Conservation (phyloP, 1,140 invertebrate genomes). For the Mizuhopecten yessoensis region DNA sequence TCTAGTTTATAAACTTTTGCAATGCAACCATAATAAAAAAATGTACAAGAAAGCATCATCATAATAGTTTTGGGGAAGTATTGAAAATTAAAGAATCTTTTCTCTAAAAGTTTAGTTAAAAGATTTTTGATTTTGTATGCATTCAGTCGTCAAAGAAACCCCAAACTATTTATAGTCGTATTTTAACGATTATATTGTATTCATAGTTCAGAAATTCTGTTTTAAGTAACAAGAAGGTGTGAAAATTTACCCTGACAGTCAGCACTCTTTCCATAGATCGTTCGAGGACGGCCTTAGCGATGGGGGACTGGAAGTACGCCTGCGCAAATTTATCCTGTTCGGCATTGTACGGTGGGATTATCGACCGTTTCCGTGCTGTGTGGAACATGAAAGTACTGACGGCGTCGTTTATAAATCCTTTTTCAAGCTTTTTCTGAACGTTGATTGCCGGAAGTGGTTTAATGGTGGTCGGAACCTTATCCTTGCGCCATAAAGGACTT, state of each 20-base stretch:
- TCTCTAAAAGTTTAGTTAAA: no score
- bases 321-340: constrained; percentile 72
- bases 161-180: no score
- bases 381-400: constrained; percentile 63
- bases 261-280: constrained; percentile 46
- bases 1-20: no score
- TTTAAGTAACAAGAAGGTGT: no score
- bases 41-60: no score
- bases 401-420: constrained; percentile 70
- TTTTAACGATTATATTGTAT: no score
- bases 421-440: constrained; percentile 57
- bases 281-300: constrained; percentile 69
- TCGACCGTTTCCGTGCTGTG: constrained; percentile 63
- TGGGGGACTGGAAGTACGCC: constrained; percentile 77
- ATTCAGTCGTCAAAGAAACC: no score
- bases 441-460: constrained; percentile 62
- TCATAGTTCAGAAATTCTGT: no score
- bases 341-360: constrained; percentile 77
- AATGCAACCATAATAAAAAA: no score
- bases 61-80: no score
- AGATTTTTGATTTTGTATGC: no score
- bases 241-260: background rate
- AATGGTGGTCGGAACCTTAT: constrained; percentile 59
- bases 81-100: no score
- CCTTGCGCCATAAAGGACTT: constrained; percentile 69